phyloP scores from a whole-genome alignment of 64 coral and sea anemone genomes.

The Anthopleura sola region DNA sequence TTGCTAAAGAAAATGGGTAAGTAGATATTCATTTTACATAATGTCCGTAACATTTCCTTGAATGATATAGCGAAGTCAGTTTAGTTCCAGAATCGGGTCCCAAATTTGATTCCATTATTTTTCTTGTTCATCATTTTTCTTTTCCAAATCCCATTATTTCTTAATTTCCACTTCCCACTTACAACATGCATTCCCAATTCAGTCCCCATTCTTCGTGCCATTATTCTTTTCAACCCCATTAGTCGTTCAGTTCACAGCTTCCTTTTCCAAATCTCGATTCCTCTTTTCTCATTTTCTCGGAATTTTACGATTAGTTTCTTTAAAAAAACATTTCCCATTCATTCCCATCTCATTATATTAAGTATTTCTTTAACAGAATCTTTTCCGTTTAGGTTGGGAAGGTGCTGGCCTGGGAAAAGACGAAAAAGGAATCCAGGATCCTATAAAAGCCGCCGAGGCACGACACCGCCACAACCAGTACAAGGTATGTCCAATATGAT shows the following conservation, averaged over 20 bases:
- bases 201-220: too few species aligned
- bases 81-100: neutral
- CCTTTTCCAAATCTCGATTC: too few species aligned
- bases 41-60: too few species aligned
- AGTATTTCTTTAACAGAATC: neutral
- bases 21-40: neutral
- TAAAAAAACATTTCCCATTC: neutral
- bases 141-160: neutral
- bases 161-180: neutral
- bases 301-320: neutral
- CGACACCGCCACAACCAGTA: slow-evolving; percentile 82
- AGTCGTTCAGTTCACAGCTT: too few species aligned
- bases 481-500: slow-evolving; percentile 65
- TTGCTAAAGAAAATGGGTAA: slow-evolving; percentile 98
- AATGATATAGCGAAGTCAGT: too few species aligned
- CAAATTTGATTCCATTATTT: neutral
- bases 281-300: neutral
- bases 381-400: slow-evolving; percentile 68
- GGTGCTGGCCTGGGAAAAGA: slow-evolving; percentile 87
- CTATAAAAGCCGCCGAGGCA: slow-evolving; percentile 80
- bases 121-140: neutral
- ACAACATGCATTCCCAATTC: too few species aligned
- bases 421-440: slow-evolving; percentile 90
- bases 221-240: too few species aligned
- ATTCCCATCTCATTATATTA: neutral